These are phyloP conservation scores for Ciconia stormi DNA, from an alignment of 2,113 vertebrate species.

Conservation along the genomic window DNA sequence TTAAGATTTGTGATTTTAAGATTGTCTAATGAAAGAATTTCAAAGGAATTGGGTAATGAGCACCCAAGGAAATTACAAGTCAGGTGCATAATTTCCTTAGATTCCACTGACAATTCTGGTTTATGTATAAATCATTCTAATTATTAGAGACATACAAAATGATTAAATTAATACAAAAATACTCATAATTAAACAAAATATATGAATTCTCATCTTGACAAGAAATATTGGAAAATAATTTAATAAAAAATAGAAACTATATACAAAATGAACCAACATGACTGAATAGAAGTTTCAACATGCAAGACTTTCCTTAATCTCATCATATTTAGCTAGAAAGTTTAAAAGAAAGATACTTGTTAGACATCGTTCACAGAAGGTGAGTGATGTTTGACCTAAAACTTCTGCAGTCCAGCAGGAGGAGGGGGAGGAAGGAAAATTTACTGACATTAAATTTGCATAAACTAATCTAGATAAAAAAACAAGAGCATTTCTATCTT, in stretches of 20 bases:
- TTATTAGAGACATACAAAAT: background rate
- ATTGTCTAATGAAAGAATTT: conserved; percentile 32
- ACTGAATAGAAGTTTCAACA: background rate
- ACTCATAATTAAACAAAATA: background rate
- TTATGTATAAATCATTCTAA: background rate
- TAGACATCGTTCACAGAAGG: background rate
- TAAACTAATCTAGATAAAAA: background rate
- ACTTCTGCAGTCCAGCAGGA: background rate
- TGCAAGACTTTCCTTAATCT: background rate
- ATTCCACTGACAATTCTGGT: background rate
- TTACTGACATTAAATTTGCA: background rate
- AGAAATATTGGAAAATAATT: background rate
- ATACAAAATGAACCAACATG: background rate
- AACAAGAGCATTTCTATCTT: background rate
- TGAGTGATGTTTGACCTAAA: background rate
- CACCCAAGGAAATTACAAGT: conserved; percentile 13
- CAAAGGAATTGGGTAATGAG: conserved; percentile 20
- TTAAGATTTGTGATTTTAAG: conserved; percentile 35
- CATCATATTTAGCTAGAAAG: background rate
- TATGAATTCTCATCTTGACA: background rate
- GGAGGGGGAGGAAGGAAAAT: background rate
- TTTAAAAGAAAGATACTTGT: background rate
- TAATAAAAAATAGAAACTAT: background rate
- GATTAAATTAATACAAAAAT: background rate
- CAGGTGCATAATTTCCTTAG: background rate